phyloP scores from a whole-genome alignment of 2,888 invertebrate genomes.

The Lissocephala sabroskyi region DNA sequence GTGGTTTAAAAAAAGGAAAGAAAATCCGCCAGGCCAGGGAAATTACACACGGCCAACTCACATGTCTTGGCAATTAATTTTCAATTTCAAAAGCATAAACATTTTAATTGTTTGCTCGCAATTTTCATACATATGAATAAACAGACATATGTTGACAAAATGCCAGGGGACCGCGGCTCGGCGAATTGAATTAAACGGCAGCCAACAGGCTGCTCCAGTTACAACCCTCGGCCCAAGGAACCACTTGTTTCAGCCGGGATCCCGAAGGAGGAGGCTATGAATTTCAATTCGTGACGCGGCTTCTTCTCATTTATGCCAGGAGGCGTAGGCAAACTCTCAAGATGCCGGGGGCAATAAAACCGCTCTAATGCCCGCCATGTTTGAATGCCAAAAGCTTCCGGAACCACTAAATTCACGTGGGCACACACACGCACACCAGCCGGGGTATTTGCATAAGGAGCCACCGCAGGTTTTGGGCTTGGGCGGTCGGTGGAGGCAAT shows the following conservation, averaged over 20 bases:
- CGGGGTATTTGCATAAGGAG: slow-evolving; percentile 34
- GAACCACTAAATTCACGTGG: slow-evolving; percentile 57
- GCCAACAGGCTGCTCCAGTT: slow-evolving; percentile 13
- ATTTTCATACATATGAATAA: slow-evolving; percentile 40
- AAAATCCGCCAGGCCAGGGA: too few relatives aligned
- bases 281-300: slow-evolving; percentile 48
- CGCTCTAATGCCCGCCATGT: slow-evolving; percentile 36
- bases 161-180: slow-evolving; percentile 1
- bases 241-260: slow-evolving; percentile 8
- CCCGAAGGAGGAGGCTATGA: slow-evolving; percentile 34
- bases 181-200: slow-evolving; percentile 43
- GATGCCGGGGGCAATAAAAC: slow-evolving; percentile 61
- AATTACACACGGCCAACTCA: too few relatives aligned
- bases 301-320: slow-evolving; percentile 49
- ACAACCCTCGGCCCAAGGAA: slow-evolving; percentile 7
- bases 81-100: slow-evolving; percentile 59
- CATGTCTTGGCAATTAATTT: slow-evolving; percentile 62
- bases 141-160: slow-evolving; percentile 51
- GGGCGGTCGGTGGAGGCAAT: slow-evolving; percentile 10
- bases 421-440: slow-evolving; percentile 9
- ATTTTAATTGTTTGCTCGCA: slow-evolving; percentile 66
- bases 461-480: too few relatives aligned
- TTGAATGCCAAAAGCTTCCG: slow-evolving; percentile 49
- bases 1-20: too few relatives aligned
- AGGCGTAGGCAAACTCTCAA: slow-evolving; percentile 58